Evolutionary conservation across 2,888 invertebrate species (phyloP), one percentile per base, ranked within the genome.

Genomic region (Hemaris fuciformis): DNA sequence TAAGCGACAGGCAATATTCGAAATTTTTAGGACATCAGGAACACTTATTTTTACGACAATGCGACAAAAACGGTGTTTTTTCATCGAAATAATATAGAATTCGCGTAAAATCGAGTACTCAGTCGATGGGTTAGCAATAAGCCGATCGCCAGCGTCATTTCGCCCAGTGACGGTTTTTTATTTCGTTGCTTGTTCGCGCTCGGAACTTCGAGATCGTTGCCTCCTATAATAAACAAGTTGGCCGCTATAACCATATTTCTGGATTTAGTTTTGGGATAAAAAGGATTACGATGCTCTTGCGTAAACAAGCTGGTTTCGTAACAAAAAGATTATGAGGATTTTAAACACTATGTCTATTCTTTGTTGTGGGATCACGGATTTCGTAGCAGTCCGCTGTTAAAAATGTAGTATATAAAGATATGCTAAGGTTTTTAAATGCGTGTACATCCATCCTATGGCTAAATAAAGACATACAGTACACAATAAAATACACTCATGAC

Each of bases 121-220:
- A 66, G 65, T 64, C 61, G 62, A 62, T 60, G 62, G 48, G 25
- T 18, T 45, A 60, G 70, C 73, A 53, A 84, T 83, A 53, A 59
- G 45, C 45, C 83, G 84, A 85, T 86, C 87, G 76, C 86, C 84
- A 76, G 83, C 77, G 85, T 86, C 85, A 81, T 87, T 89, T 89
- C 88, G 84, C 83, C 81, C 81, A 59, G 59, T 23, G 13, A 48
- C 6, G 27, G 18, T 34, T 59, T 41, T 60, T 60, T 60, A 53
- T 60, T 48, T 60, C 25, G 34, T 53, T 25, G 60, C 41, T 60
- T 41, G 53, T 53, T 53, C 27, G 60, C 25, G 41, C 48, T 48
- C 27, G 53, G 41, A 53, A 31, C 31, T 34, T 46, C 27, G 87
- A 86, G 89, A 86, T 88, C 91, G 84, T 82, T 89, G 90, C 85